Evolutionary conservation across 2,797 vertebrate genomes (phyloP), one percentile per base, ranked within the genome.

Genomic region (Psittacula derbiana): DNA sequence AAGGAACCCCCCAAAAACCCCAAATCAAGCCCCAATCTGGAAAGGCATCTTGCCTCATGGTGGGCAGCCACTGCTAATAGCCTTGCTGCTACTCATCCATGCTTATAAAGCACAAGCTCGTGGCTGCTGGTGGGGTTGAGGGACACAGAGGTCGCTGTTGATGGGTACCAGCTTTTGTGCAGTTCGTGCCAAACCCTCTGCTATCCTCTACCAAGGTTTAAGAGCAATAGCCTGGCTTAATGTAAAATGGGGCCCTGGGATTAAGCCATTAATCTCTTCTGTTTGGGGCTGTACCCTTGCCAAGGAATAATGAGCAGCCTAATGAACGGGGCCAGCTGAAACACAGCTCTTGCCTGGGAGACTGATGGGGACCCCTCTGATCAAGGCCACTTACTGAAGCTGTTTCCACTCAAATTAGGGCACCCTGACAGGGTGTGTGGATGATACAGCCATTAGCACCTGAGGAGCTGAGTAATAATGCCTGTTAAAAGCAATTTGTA

Each of bases 81-180:
- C 30, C 3, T 5, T 7, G 60, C 41, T 67, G 58, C 53, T 27
- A 64, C 71, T 72, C 28, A 2, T 38, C 11, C 1, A 0, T 0
- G 0, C n/a, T 53, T 64, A 28, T 4, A 47, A 27, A 62, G 31
- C 30, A 3, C 0, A 0, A 62, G 20, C 57, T 60, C 31, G 27
- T 44, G n/a, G 72, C 43, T 58, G 1, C 6, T 47, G 43, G 44
- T 36, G 53, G 33, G 46, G 69, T 30, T 69, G 80, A 36, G 40
- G 19, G 53, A 14, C 0, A 1, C 7, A 0, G 52, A 55, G 33
- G 30, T 70, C 0, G 0, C 73, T 78, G 70, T 72, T 1, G 4
- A 57, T 36, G 64, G 21, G 38, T 16, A 31, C n/a, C 75, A 61
- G 91, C 24, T 65, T 67, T 61, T 36, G 28, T 0, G 0, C 11